Conservation (phyloP, 2,888 invertebrate genomes). For the Plagodis pulveraria region DNA sequence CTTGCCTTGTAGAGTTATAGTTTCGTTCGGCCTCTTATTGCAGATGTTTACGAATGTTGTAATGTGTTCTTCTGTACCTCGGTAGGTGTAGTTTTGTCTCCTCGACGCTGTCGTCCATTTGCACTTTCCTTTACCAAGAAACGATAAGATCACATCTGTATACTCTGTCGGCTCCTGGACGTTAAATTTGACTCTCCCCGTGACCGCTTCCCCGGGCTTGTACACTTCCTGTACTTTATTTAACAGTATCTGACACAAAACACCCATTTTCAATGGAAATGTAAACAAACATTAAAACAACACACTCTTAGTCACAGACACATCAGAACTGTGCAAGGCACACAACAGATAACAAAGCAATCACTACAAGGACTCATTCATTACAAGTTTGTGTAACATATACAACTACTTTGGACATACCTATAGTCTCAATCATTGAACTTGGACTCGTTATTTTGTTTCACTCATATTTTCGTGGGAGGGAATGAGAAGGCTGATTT, state of each 20-base stretch:
- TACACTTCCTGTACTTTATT: constrained; percentile 18
- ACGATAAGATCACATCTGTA: constrained; percentile 23
- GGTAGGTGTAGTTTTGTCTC: constrained; percentile 9
- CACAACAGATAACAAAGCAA: too few species aligned
- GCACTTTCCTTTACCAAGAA: constrained; percentile 31
- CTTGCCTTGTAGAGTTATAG: constrained; percentile 12
- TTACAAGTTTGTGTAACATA: too few species aligned
- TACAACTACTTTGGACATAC: too few species aligned
- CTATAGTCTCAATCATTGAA: too few species aligned
- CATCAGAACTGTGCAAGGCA: not conserved
- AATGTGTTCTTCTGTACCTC: constrained; percentile 24
- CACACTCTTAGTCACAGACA: constrained; percentile 3
- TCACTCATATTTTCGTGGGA: constrained; percentile 3
- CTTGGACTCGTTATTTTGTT: not conserved
- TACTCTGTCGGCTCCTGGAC: constrained; percentile 31
- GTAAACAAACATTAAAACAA: constrained; percentile 3
- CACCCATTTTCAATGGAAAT: constrained; percentile 25
- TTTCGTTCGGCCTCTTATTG: constrained; percentile 10
- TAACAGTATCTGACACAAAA: constrained; percentile 31
- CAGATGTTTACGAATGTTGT: constrained; percentile 7
- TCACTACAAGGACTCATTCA: too few species aligned
- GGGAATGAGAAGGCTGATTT: constrained; percentile 3
- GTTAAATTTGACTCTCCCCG: constrained; percentile 28
- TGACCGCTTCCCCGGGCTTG: constrained; percentile 25
- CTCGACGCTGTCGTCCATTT: constrained; percentile 15